A percentile compares a stretch with the other conserved stretches of the same genome.
Conservation (phyloP, 2,888 invertebrate genomes). For the Caenorhabditis drosophilae region DNA sequence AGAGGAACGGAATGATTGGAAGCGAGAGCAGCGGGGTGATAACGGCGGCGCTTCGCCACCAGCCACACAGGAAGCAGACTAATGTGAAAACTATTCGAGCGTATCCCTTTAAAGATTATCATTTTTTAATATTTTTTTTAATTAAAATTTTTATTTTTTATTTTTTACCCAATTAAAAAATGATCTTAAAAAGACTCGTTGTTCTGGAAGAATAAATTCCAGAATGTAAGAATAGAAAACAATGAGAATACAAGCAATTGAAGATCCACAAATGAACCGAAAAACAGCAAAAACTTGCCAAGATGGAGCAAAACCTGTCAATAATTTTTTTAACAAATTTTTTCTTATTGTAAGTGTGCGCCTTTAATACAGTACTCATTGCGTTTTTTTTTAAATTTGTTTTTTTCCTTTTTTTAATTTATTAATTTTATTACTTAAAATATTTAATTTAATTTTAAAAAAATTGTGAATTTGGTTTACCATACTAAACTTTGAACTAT, state of each 20-base stretch:
- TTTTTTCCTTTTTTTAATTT: too few relatives aligned
- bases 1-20: slow-evolving; percentile 32
- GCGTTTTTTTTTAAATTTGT: too few relatives aligned
- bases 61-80: slow-evolving; percentile 40
- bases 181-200: slow-evolving; percentile 46
- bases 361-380: too few relatives aligned
- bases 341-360: not conserved
- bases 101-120: slow-evolving; percentile 44
- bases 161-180: slow-evolving; percentile 51
- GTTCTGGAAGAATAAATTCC: slow-evolving; percentile 48
- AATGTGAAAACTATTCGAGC: slow-evolving; percentile 51
- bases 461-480: too few relatives aligned
- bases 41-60: slow-evolving; percentile 46
- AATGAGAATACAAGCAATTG: slow-evolving; percentile 45
- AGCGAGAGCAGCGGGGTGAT: slow-evolving; percentile 33
- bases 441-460: too few relatives aligned
- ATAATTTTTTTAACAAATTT: slow-evolving; percentile 40
- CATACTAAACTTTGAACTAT: too few relatives aligned
- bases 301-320: slow-evolving; percentile 46
- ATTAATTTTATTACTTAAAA: too few relatives aligned
- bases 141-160: not conserved
- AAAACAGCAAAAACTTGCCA: slow-evolving; percentile 45
- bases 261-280: slow-evolving; percentile 45
- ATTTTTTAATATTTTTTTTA: slow-evolving; percentile 8
- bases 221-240: slow-evolving; percentile 51